Evolutionary conservation across 2,113 vertebrate genomes (phyloP), one percentile per base, ranked within the genome.

Genomic region (Hemiprocne comata): DNA sequence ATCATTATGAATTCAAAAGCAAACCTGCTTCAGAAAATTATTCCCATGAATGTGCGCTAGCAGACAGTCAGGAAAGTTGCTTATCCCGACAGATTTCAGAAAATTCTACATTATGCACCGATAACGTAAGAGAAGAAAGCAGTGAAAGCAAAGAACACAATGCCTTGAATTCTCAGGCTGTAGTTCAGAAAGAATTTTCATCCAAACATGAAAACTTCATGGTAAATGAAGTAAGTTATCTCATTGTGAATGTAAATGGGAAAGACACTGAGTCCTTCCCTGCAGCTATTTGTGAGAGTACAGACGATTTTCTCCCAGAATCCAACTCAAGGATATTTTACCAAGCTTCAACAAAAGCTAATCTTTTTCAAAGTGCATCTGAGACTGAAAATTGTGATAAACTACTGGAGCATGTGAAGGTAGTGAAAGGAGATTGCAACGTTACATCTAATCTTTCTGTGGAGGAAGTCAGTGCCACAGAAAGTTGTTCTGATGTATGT

Each of bases 171-270:
- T 94, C 90, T 64, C 95, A 87, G 80, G 85, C 76, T 86, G 50
- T 73, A 90, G 54, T 87, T 91, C 94, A 94, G 54, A 90, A 97
- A 58, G 94, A 89, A 67, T 89, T 92, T 92, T 85, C 90, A 70
- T 61, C 94, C 55, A 55, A 95, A 85, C 79, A 71, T 8, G 33
- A 94, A 71, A 90, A 90, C 58, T 64, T 88, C 51, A 36, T 60
- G 53, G 46, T 58, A 71, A 93, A 92, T 74, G 93, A 97, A 75
- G 73, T 62, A 85, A 82, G 88, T 85, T 95, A 87, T 69, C 90
- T 95, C 54, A 36, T 79, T 61, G 36, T 69, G 71, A 96, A 93
- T 55, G 78, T 85, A 93, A 96, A 81, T 64, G 89, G 72, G 24
- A 81, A 95, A 82, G 82, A 93, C 25, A 51, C 42, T 0, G 11